A percentile compares a stretch with the other conserved stretches of the same genome.
Conservation (phyloP, 2,888 invertebrate genomes). For the Crematogaster levior region DNA sequence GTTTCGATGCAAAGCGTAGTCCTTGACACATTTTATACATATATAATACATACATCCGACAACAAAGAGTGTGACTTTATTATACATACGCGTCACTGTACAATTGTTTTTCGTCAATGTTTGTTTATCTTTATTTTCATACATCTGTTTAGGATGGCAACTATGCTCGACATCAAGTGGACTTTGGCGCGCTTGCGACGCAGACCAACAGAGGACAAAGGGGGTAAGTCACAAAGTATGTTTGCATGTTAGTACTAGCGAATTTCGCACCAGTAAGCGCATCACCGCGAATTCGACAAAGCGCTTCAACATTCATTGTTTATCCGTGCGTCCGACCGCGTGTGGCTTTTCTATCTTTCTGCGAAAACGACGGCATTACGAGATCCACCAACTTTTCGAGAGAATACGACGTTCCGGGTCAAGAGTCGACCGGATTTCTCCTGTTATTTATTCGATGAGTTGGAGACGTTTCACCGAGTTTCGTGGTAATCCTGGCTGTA, state of each 20-base stretch:
- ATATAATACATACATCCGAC: not conserved
- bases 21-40: slow-evolving; percentile 39
- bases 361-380: slow-evolving; percentile 15
- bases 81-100: not conserved
- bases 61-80: not conserved
- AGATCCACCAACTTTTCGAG: slow-evolving; percentile 16
- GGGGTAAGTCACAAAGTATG: slow-evolving; percentile 24
- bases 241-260: not conserved
- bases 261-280: not conserved
- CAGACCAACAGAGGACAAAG: not conserved
- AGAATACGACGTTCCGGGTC: slow-evolving; percentile 48
- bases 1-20: slow-evolving; percentile 16
- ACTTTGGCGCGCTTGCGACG: not conserved
- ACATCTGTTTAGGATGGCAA: not conserved
- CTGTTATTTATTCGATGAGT: slow-evolving; percentile 63
- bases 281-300: slow-evolving; percentile 33
- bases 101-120: not conserved
- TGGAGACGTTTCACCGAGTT: slow-evolving; percentile 60
- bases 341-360: not conserved
- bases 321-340: slow-evolving; percentile 15
- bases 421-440: slow-evolving; percentile 56
- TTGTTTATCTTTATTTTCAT: not conserved
- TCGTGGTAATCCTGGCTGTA: slow-evolving; percentile 57
- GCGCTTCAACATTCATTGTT: not conserved
- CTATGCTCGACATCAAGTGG: not conserved